Evolutionary conservation across 2,888 invertebrate species (phyloP).

Genomic region (Dynastes maya): DNA sequence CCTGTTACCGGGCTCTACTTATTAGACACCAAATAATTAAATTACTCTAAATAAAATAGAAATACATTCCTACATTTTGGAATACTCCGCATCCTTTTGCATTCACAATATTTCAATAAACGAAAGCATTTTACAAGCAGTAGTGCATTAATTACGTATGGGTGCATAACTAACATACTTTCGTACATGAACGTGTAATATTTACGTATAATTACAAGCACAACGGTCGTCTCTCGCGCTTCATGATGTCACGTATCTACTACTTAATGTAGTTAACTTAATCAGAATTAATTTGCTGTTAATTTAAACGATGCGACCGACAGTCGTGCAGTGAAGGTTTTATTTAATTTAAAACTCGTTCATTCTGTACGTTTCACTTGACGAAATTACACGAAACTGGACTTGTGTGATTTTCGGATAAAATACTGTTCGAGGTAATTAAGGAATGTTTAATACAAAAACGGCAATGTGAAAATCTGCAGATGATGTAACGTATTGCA

Average conservation of each 20-base stretch:
- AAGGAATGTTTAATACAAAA: too few relatives aligned
- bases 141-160: conserved; percentile 51
- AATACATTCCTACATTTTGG: background rate
- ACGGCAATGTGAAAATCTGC: too few relatives aligned
- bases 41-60: background rate
- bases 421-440: too few relatives aligned
- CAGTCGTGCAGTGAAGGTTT: conserved; percentile 62
- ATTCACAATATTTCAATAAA: background rate
- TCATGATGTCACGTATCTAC: conserved; percentile 67
- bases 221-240: conserved; percentile 61
- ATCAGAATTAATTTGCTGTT: conserved; percentile 69
- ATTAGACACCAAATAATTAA: background rate
- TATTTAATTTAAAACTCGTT: conserved; percentile 63
- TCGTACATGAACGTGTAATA: conserved; percentile 29
- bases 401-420: conserved; percentile 50
- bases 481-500: too few relatives aligned
- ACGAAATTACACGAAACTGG: conserved; percentile 52
- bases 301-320: conserved; percentile 67
- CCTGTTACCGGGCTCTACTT: too few relatives aligned
- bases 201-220: conserved; percentile 61
- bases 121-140: conserved; percentile 20
- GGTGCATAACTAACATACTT: background rate
- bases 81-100: background rate
- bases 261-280: conserved; percentile 68
- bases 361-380: conserved; percentile 55